Evolutionary conservation across 2,797 vertebrate species (phyloP), one percentile per base, ranked within the genome.

Genomic region (Lepus townsendii): DNA sequence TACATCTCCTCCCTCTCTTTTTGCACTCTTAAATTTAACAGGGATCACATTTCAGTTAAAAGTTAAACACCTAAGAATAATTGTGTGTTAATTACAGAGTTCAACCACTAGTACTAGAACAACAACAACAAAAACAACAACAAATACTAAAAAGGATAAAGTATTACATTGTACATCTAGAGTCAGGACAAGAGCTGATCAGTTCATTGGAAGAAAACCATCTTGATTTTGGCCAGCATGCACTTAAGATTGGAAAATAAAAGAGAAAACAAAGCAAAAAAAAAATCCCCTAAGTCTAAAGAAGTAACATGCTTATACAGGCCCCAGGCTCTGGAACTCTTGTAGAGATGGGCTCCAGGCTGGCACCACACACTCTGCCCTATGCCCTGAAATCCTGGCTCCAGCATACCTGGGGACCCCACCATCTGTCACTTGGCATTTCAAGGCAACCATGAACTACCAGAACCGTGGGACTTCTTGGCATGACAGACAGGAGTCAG

Each of bases 351-450:
- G 9, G 30, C 35, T 54, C 50, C 17, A 7, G 50, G 47, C 60
- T 88, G 63, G 32, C 63, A 42, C 8, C 42, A 62, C 16, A 83
- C 62, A 69, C 11, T 68, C 65, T 85, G 71, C 20, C n/a, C 60
- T 83, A 4, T 13, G 47, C 78, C 75, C 66, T 71, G 68, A 84
- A 95, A 60, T 60, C 22, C 77, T 75, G 69, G 35, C 72, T 79
- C 42, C 26, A 26, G 19, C 50, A 3, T 27, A 1, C 35, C 32
- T 22, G 3, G 16, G 65, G 71, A 4, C 52, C 57, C 68, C 11
- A 84, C 93, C 92, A 78, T 95, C 97, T 97, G 96, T 92, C 86
- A 85, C 65, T 96, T 95, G 94, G 94, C 79, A 27, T 66, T 32
- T 19, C 60, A 65, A 60, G 24, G 11, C 35, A 35, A 75, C 80